phyloP scores from a whole-genome alignment of 1,140 invertebrate genomes.

The Anoplophora glabripennis region DNA sequence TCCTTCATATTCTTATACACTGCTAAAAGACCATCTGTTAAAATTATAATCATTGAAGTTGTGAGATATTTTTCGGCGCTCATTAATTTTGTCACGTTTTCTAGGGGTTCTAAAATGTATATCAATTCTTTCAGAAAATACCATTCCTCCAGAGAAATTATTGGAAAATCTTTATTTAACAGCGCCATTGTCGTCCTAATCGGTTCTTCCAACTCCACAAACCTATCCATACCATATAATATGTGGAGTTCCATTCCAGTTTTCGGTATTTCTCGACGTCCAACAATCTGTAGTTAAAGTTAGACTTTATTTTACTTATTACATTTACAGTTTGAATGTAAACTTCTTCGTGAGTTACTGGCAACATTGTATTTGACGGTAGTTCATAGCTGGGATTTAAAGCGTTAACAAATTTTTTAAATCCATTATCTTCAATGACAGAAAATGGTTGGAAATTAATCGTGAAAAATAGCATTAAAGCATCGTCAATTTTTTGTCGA shows the following conservation, averaged over 20 bases:
- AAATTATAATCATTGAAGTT: constrained; percentile 3
- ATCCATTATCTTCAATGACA: too few species aligned
- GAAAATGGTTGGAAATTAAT: too few species aligned
- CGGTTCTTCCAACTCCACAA: constrained; percentile 27
- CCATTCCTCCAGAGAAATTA: constrained; percentile 17
- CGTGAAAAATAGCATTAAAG: too few species aligned
- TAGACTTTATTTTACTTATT: too few species aligned
- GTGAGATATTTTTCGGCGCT: background rate
- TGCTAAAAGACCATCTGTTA: constrained; percentile 9
- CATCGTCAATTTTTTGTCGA: too few species aligned
- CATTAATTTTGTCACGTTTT: constrained; percentile 13
- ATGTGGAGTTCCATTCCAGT: constrained; percentile 20
- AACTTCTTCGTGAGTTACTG: too few species aligned
- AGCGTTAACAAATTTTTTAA: too few species aligned
- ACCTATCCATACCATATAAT: constrained; percentile 25
- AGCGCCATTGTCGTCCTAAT: constrained; percentile 14
- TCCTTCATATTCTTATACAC: constrained; percentile 1
- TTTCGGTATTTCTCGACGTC: too few species aligned
- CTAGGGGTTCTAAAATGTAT: constrained; percentile 18
- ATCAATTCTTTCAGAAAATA: constrained; percentile 16
- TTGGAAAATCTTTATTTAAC: constrained; percentile 7
- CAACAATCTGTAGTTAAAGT: too few species aligned
- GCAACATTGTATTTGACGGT: too few species aligned
- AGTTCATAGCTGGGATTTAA: too few species aligned
- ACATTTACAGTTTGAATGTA: too few species aligned